These are phyloP conservation scores for Gadopsis marmoratus DNA, from an alignment of 2,797 vertebrate genomes.

Conservation along the genomic window DNA sequence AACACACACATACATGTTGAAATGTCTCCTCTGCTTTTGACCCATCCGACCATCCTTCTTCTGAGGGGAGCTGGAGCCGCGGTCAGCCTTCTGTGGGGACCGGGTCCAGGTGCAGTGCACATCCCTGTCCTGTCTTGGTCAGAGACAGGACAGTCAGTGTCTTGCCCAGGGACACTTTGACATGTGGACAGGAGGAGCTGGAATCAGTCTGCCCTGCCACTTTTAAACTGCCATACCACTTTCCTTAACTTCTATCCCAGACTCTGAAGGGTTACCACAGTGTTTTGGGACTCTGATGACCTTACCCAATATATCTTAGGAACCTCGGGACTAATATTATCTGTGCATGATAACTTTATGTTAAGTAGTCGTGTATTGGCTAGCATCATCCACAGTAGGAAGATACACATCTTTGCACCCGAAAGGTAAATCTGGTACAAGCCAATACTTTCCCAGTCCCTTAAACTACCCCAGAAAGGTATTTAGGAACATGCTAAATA, in stretches of 20 bases:
- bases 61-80: no score
- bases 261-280: background rate
- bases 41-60: no score
- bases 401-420: background rate
- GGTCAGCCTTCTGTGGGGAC: no score
- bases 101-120: no score
- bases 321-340: background rate
- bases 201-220: no score
- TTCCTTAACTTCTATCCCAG: background rate
- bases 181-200: no score
- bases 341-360: background rate
- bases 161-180: no score
- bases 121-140: no score
- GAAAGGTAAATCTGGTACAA: background rate
- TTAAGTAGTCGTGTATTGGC: background rate
- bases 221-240: background rate
- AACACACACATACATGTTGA: no score
- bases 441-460: background rate
- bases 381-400: background rate
- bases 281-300: background rate
- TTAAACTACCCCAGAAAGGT: background rate
- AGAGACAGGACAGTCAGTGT: no score
- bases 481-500: background rate
- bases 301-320: background rate
- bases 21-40: no score